Percentiles rank a stretch among this genome's conserved stretches.
Evolutionary conservation across 2,888 invertebrate species (phyloP).

Genomic region (Dioctria linearis): DNA sequence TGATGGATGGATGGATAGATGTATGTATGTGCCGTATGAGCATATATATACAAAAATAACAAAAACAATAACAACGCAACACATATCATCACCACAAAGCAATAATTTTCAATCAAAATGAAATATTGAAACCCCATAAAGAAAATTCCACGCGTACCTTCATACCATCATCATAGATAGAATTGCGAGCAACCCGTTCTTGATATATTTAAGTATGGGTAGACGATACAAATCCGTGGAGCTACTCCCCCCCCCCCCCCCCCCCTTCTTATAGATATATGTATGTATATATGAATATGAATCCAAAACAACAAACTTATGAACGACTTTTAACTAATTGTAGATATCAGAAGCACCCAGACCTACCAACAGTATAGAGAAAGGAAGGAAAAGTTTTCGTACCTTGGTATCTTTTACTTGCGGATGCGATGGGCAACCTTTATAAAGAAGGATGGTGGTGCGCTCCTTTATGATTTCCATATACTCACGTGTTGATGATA

Average conservation of each 20-base stretch:
- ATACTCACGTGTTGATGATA: not conserved
- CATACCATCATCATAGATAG: not conserved
- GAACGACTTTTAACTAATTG: slow-evolving; percentile 46
- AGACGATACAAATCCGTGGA: not conserved
- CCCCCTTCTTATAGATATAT: too few species aligned
- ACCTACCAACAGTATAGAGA: too few species aligned
- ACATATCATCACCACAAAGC: slow-evolving; percentile 59
- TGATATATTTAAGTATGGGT: not conserved
- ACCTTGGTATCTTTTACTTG: slow-evolving; percentile 21
- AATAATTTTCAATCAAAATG: slow-evolving; percentile 61
- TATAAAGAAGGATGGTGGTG: not conserved
- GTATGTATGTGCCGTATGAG: not conserved
- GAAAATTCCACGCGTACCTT: slow-evolving; percentile 7
- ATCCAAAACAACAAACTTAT: slow-evolving; percentile 15
- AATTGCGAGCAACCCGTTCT: not conserved
- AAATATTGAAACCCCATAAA: slow-evolving; percentile 53
- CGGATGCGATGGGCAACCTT: not conserved
- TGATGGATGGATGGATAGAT: not conserved
- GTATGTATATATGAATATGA: not conserved
- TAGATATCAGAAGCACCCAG: slow-evolving; percentile 19
- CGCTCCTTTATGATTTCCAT: not conserved
- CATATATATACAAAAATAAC: not conserved
- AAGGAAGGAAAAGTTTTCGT: slow-evolving; percentile 13
- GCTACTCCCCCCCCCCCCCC: not conserved
- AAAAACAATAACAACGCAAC: slow-evolving; percentile 15